Evolutionary conservation across 1,140 invertebrate species (phyloP).

Genomic region (Bombus fervidus): DNA sequence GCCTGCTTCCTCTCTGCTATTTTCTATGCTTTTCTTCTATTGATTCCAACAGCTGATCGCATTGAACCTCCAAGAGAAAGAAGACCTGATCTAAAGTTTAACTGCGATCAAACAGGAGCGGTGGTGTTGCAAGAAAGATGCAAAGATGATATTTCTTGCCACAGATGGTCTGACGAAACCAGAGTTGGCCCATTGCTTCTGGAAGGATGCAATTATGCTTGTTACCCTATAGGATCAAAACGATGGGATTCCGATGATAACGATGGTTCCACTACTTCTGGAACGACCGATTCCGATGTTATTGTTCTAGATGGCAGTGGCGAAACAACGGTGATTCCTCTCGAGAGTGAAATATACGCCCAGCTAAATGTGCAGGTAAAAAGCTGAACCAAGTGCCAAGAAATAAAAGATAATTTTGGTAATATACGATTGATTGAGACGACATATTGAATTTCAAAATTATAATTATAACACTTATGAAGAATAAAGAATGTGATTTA

Average conservation of each 20-base stretch:
- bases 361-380: constrained; percentile 45
- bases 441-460: too few relatives aligned
- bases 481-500: background rate
- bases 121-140: constrained; percentile 88
- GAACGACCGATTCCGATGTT: constrained; percentile 17
- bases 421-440: too few relatives aligned
- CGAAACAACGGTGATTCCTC: constrained; percentile 68
- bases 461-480: too few relatives aligned
- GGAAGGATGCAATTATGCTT: constrained; percentile 84
- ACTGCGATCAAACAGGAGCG: constrained; percentile 86
- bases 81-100: constrained; percentile 86
- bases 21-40: constrained; percentile 86
- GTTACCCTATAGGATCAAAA: constrained; percentile 72
- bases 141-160: constrained; percentile 84
- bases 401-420: too few relatives aligned
- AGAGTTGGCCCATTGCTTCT: constrained; percentile 81
- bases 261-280: background rate
- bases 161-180: constrained; percentile 85
- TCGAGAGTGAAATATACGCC: constrained; percentile 60
- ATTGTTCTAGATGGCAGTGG: constrained; percentile 64
- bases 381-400: background rate
- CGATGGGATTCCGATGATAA: constrained; percentile 30
- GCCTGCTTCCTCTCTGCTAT: constrained; percentile 86
- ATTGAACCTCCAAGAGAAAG: constrained; percentile 81
- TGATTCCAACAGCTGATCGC: constrained; percentile 85